phyloP scores from a whole-genome alignment of 2,888 invertebrate genomes.

The Hermodice carunculata region DNA sequence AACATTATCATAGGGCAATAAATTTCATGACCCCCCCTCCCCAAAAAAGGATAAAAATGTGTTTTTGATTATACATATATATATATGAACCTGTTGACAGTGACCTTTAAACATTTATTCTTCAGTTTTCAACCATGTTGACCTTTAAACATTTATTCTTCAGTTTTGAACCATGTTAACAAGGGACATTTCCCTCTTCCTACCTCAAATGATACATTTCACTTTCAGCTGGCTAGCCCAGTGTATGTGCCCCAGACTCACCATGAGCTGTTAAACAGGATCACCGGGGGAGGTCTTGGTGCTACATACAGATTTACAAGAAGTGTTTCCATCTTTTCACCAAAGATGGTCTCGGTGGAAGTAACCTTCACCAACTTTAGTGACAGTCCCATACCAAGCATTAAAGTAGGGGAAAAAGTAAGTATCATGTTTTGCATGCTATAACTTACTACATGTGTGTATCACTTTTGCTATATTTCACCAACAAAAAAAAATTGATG shows the following conservation, averaged over 20 bases:
- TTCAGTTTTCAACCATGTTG: too few relatives aligned
- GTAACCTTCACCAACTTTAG: conserved; percentile 83
- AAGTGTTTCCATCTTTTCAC: conserved; percentile 77
- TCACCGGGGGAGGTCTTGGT: conserved; percentile 71
- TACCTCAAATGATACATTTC: too few relatives aligned
- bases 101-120: too few relatives aligned
- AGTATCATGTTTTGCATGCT: conserved; percentile 31
- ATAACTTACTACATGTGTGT: conserved; percentile 2
- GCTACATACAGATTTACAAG: conserved; percentile 67
- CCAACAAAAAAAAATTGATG: not conserved
- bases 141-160: too few relatives aligned
- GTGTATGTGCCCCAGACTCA: conserved; percentile 18
- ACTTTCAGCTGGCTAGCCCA: conserved; percentile 39
- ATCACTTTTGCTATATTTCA: not conserved
- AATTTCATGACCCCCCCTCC: too few relatives aligned
- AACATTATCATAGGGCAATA: too few relatives aligned
- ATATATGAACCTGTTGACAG: too few relatives aligned
- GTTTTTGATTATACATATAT: too few relatives aligned
- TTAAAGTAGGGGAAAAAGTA: conserved; percentile 83
- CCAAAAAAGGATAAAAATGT: too few relatives aligned
- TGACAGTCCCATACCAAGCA: conserved; percentile 76
- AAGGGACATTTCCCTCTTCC: too few relatives aligned
- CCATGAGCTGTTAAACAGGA: conserved; percentile 65
- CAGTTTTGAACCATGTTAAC: too few relatives aligned
- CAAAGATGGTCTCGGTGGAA: conserved; percentile 85